A percentile compares a stretch with the other conserved stretches of the same genome.
Evolutionary conservation across 1,140 invertebrate genomes (phyloP).

Genomic region (Schlechtendalia chinensis): DNA sequence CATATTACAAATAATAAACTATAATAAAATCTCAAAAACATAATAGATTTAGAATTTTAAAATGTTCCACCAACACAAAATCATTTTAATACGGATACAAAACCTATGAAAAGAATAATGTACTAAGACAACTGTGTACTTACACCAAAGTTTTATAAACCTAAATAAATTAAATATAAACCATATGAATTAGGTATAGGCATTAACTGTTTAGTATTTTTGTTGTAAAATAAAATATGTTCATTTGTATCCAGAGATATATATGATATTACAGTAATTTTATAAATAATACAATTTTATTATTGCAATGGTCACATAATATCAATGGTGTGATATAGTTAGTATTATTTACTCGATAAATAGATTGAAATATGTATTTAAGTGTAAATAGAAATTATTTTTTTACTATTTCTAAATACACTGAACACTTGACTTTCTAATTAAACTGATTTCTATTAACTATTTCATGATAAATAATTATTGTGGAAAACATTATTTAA

Average conservation of each 20-base stretch:
- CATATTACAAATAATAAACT: background rate
- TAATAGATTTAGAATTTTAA: background rate
- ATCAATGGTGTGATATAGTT: background rate
- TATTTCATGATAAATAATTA: background rate
- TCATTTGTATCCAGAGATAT: no score
- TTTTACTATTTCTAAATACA: no score
- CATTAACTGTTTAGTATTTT: no score
- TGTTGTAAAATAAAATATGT: no score
- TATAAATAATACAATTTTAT: no score
- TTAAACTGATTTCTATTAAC: background rate
- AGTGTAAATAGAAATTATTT: background rate
- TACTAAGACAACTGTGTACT: background rate
- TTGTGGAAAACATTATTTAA: background rate
- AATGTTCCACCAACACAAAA: constrained; percentile 14
- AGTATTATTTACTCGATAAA: no score
- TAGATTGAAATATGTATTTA: no score
- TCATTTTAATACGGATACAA: background rate
- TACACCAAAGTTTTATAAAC: background rate
- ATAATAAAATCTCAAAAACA: background rate
- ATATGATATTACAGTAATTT: no score
- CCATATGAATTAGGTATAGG: background rate
- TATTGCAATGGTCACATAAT: no score
- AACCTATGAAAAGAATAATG: background rate
- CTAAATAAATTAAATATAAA: background rate
- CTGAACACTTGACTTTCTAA: no score